Conservation (phyloP, 2,113 vertebrate species). For the Grallaria varia region DNA sequence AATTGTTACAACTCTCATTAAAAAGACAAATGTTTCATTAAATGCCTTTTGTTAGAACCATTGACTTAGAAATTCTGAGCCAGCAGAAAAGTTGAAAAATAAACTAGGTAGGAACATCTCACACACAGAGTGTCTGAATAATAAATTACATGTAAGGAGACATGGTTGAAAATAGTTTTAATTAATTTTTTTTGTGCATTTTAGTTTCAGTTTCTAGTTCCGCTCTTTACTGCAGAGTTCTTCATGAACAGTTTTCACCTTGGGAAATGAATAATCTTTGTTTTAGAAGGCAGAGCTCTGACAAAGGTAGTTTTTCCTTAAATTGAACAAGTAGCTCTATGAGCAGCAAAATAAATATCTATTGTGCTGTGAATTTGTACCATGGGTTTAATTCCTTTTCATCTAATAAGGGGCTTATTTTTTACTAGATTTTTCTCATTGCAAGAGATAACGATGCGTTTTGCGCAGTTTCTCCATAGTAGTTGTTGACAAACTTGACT, state of each 20-base stretch:
- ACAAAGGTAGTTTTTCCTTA: not conserved
- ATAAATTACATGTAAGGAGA: not conserved
- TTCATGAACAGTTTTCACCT: not conserved
- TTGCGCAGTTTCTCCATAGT: not conserved
- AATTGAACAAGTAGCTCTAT: not conserved
- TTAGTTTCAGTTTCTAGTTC: not conserved
- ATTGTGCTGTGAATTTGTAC: not conserved
- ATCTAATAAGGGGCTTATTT: not conserved
- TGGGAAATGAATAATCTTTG: not conserved
- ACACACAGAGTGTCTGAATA: not conserved
- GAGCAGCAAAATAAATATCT: not conserved
- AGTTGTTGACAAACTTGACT: not conserved
- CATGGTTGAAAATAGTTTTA: not conserved
- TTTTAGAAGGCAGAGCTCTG: not conserved
- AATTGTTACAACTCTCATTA: not conserved
- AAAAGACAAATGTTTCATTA: not conserved
- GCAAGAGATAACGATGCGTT: not conserved
- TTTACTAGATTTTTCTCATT: not conserved
- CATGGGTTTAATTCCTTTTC: not conserved
- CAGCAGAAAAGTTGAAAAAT: not conserved
- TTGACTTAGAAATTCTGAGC: constrained; percentile 1
- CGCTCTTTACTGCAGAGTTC: not conserved
- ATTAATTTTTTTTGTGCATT: not conserved
- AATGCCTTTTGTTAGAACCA: not conserved
- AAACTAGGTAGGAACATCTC: not conserved